Evolutionary conservation across 2,797 vertebrate genomes (phyloP), one percentile per base, ranked within the genome.

Genomic region (Manis javanica): DNA sequence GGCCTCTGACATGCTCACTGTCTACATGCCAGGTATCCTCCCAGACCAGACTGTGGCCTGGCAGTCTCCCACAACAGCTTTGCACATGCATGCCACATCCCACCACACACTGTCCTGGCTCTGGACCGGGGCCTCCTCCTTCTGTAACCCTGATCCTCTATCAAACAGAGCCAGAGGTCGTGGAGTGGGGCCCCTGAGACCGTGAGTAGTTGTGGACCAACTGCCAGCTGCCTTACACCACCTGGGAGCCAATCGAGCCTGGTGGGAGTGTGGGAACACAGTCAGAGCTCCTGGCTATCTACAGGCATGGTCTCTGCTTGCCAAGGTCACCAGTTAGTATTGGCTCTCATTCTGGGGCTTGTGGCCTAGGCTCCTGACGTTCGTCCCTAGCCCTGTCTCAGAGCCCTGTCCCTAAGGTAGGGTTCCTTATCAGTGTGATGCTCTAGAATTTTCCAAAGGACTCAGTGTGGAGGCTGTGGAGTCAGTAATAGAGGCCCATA

Each of bases 81-180:
- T 63, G 55, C 21, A 68, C 29, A 68, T n/a, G 74, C 19, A 15
- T 11, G 14, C 53, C 69, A 55, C 12, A 18, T 24, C 31, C 34
- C 13, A 8, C 63, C 59, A 68, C 39, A 63, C 49, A 24, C 81
- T 31, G 10, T 88, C 78, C 96, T 77, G 83, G 78, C 86, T 68
- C 69, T 84, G 42, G 82, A 55, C 79, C 42, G 61, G 91, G 92
- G 79, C 66, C 51, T 49, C 46, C 87, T 85, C 63, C 90, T 74
- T 87, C 87, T 51, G 24, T 98, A 97, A 98, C 93, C 91, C 92
- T 91, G 82, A 53, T 97, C 98, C 98, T 98, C 98, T 98, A 95
- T 98, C 96, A 97, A 98, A 97, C 98, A 98, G 98, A 98, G 92
- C 97, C 96, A 96, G 97, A 98, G 96, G 97, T 96, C 96, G 3